Conservation (phyloP, 2,797 vertebrate species). For the Naso thynnoides region DNA sequence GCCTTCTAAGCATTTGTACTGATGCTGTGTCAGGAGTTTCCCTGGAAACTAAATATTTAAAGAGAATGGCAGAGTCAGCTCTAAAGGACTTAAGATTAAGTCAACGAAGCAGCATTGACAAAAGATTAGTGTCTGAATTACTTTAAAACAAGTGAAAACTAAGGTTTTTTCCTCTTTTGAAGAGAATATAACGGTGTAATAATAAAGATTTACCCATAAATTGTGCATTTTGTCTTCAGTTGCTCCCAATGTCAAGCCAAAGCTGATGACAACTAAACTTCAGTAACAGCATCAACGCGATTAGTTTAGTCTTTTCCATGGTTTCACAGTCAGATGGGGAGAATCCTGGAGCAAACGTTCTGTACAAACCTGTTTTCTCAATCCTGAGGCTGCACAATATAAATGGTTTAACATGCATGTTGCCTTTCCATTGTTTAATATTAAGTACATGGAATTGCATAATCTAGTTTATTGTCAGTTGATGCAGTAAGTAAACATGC, state of each 20-base stretch:
- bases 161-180: neutral
- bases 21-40: constrained; percentile 17
- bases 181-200: neutral
- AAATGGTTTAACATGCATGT: neutral
- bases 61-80: constrained; percentile 8
- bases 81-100: neutral
- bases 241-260: neutral
- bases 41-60: constrained; percentile 61
- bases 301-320: constrained; percentile 1
- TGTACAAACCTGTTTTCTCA: neutral
- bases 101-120: neutral
- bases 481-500: too few relatives aligned
- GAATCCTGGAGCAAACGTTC: neutral
- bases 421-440: neutral
- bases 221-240: neutral
- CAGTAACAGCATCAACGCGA: neutral
- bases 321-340: constrained; percentile 2
- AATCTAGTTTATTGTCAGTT: too few relatives aligned
- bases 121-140: neutral
- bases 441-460: too few relatives aligned
- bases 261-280: constrained; percentile 4
- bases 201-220: neutral
- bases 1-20: constrained; percentile 5
- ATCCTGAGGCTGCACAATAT: neutral
- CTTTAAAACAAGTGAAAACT: constrained; percentile 5